Percentiles rank a stretch among this genome's conserved stretches.
These are phyloP conservation scores for Adelphocoris suturalis DNA, from an alignment of 2,888 invertebrate genomes.

Conservation along the genomic window DNA sequence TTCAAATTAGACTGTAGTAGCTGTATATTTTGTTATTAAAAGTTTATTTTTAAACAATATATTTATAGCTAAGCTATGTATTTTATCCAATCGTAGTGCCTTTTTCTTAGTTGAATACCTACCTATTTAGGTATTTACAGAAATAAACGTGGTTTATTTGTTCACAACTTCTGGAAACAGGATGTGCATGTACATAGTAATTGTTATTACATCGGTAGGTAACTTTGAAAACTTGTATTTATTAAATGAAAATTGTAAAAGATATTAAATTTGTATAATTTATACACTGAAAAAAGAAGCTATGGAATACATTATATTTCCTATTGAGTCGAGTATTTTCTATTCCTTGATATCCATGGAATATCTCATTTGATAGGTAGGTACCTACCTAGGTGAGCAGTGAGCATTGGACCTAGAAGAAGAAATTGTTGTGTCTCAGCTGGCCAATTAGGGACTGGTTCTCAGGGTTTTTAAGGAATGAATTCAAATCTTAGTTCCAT, in stretches of 20 bases:
- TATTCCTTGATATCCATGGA: too few species aligned
- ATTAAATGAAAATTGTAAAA: conserved; percentile 21
- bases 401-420: too few species aligned
- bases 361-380: too few species aligned
- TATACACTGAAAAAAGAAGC: conserved; percentile 15
- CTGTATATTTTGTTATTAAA: conserved; percentile 66
- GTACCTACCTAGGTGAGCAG: too few species aligned
- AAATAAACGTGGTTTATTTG: conserved; percentile 34
- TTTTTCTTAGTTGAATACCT: conserved; percentile 1
- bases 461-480: too few species aligned
- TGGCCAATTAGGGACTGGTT: too few species aligned
- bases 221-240: conserved; percentile 24
- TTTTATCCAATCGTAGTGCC: conserved; percentile 61
- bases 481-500: too few species aligned
- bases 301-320: conserved; percentile 26
- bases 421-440: too few species aligned
- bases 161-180: conserved; percentile 36
- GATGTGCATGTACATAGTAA: conserved; percentile 40
- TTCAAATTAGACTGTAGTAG: conserved; percentile 69
- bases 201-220: conserved; percentile 27
- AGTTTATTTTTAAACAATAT: conserved; percentile 48
- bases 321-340: background rate
- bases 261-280: conserved; percentile 38
- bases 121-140: conserved; percentile 34
- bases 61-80: conserved; percentile 47